phyloP scores from a whole-genome alignment of 2,797 vertebrate species.

The Kryptopterus vitreolus region DNA sequence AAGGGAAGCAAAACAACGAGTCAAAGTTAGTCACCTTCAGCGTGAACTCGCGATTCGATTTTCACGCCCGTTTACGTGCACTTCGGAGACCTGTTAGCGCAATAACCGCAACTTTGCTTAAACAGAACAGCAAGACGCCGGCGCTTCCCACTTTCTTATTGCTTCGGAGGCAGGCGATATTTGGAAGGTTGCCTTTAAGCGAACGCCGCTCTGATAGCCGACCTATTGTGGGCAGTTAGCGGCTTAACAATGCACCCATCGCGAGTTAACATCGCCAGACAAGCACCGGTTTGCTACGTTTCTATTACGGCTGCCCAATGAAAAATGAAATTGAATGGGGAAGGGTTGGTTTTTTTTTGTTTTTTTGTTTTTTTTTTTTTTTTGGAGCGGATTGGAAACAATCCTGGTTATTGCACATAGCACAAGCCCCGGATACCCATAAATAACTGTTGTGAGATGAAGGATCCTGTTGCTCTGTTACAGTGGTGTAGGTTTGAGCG shows the following conservation, averaged over 20 bases:
- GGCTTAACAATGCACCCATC: constrained; percentile 37
- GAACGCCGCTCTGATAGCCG: constrained; percentile 47
- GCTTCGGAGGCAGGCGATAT: constrained; percentile 39
- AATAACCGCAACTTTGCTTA: constrained; percentile 53
- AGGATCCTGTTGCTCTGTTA: constrained; percentile 40
- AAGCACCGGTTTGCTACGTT: constrained; percentile 42
- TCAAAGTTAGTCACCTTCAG: constrained; percentile 50
- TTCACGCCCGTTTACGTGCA: constrained; percentile 48
- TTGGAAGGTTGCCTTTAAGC: constrained; percentile 48
- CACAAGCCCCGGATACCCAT: constrained; percentile 25
- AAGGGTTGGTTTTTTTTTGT: constrained; percentile 23
- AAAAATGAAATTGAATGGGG: constrained; percentile 40
- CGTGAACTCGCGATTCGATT: constrained; percentile 49
- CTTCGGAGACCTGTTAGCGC: constrained; percentile 50
- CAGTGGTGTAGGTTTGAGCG: neutral
- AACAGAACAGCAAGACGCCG: constrained; percentile 51
- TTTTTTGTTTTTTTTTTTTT: constrained; percentile 17
- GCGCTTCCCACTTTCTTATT: constrained; percentile 50
- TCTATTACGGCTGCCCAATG: constrained; percentile 51
- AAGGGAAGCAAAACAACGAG: neutral
- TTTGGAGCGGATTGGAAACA: constrained; percentile 38
- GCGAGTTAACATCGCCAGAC: constrained; percentile 41
- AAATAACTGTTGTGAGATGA: constrained; percentile 44
- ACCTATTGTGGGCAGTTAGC: constrained; percentile 46
- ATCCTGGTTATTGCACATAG: constrained; percentile 25